Evolutionary conservation across 1,140 invertebrate genomes (phyloP), one percentile per base, ranked within the genome.

Genomic region (Drosophila ambigua): DNA sequence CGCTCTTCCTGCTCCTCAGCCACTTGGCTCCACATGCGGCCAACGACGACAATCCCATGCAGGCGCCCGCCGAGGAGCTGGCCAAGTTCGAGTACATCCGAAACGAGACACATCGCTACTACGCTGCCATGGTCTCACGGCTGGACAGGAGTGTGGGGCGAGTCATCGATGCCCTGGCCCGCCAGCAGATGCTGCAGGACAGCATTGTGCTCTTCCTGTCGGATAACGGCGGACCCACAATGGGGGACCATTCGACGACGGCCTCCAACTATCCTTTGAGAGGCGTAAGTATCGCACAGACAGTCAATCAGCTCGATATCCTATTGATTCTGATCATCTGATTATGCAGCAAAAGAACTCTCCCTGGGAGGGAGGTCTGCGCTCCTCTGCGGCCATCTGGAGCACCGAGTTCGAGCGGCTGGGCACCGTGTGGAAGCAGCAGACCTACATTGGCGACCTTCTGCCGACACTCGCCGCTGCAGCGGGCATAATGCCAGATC

Each of bases 241-340:
- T 92, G 45, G 95, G 95, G 1, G 92, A 94, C 50, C 94, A 96
- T 79, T 91, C 92, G 5, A 98, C 97, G 92, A 94, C 94, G 48
- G 97, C 96, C 24, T 97, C 96, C 28, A 98, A 98, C 93, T 98
- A 95, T 93, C 97, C 97, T 23, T 91, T 98, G 0, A 94, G 96
- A 92, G 97, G 97, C 50, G 95, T 97, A 93, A 72, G 79, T 84
- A 13, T 39, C 4, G 4, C 9, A 39, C 4, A 39, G 35, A 39
- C 1, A 39, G 13, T 39, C 11, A 43, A 0, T 4, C 4, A 43
- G 7, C 31, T 15, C 2, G 15, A 7, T 44, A 44, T 16, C 9
- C 9, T 13, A 45, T 8, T 13, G 16, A 44, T 43, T 15, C 28
- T 41, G 16, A 23, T 9, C 9, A 20, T 57, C 39, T 35, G 20